Evolutionary conservation across 2,888 invertebrate species (phyloP), one percentile per base, ranked within the genome.

Genomic region (Eremobia ochroleuca): DNA sequence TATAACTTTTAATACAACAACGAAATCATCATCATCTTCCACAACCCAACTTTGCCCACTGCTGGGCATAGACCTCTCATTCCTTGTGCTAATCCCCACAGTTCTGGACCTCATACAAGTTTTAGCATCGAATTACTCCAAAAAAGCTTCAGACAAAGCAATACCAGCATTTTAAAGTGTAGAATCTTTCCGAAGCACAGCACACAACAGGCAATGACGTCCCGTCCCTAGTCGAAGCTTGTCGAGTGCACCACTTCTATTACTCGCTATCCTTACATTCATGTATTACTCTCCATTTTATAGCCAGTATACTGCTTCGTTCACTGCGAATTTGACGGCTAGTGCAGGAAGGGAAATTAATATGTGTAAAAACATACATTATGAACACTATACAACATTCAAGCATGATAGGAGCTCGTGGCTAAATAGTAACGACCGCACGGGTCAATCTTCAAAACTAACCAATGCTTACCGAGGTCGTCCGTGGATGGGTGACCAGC

Each of bases 181-280:
- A 58, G 31, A 81, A n/a, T 66, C 43, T 72, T 73, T 73, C 66
- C 73, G 25, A 73, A 76, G 59, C 52, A n/a, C 62, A 65, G 72
- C 70, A 76, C 61, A 86, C 80, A 79, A 86, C 72, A 46, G 59
- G 9, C 43, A 68, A 65, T 43, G 87, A 86, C 82, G 55, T 69
- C 15, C 11, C 68, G 77, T 87, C 88, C 85, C 88, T 78, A 70
- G 76, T 37, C 79, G 82, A 78, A 76, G 76, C 74, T 85, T 76
- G 82, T 87, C 73, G 68, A 73, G 68, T 73, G 74, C 83, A 73
- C 78, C 73, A 79, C 87, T 85, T 88, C 76, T 88, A 85, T 88
- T 88, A 85, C 87, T 78, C 37, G 80, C 58, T 76, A 37, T 65
- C 46, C 55, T 69, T 66, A 37, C 77, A 64, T 75, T 81, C 79